Base-by-base conservation (phyloP, 1,140 invertebrate species). In the Drosophila virilis region DNA sequence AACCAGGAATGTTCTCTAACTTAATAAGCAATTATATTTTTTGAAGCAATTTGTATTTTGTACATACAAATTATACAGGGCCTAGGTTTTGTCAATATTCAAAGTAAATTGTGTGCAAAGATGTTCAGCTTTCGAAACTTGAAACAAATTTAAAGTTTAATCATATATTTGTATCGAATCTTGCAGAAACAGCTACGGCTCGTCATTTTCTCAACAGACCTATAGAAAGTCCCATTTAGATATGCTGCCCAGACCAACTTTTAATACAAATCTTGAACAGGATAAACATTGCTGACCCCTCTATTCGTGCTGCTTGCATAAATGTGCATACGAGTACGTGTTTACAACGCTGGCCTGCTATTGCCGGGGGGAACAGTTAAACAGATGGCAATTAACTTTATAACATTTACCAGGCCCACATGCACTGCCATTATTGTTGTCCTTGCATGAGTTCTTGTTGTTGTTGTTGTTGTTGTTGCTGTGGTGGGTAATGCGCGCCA, bases 361-460 rank as follows among this genome's bases (percentile, higher is more conserved):
- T 70, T 73, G 74, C 68, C 50, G 46, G 35, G 40, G 50, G 55
- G 40, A 35, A 68, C 78, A 60, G 64, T 72, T 52, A 77, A 83
- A 77, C 70, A 74, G 73, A 68, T 83, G 83, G 79, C 84, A 88
- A 88, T 89, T 88, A 88, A 88, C 83, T 88, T 89, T 88, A 89
- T 83, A 88, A 89, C 83, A 89, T 88, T 89, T 88, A 73, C 79
- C 62, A 52, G 67, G 82, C 70, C 74, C 78, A 78, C 62, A 70
- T 80, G 74, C 74, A 80, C 61, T 80, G 51, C 51, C 45, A 66
- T 52, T 58, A 46, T 59, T 54, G 33, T 46, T 17, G 13, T 48
- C 45, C 55, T 46, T n/a, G 43, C 28, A 13, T 35, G 46, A 60
- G 38, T 48, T 22, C 22, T 13, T 52, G 55, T 50, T 70, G 37